Evolutionary conservation across 2,797 vertebrate species (phyloP).

Genomic region (Poecile montanus): DNA sequence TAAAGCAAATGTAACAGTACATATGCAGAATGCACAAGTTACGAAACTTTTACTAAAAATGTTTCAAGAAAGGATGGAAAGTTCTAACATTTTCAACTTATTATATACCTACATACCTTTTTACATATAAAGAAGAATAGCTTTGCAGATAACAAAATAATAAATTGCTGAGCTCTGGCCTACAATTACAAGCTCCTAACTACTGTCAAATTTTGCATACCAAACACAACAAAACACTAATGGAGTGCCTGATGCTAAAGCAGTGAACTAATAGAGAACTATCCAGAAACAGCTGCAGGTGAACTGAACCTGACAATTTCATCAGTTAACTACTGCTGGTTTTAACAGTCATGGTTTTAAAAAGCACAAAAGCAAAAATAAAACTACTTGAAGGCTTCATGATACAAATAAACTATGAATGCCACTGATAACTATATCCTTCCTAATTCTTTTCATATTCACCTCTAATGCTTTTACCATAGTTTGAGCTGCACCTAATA

Average conservation of each 20-base stretch:
- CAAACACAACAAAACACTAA: not conserved
- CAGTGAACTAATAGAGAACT: not conserved
- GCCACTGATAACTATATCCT: not conserved
- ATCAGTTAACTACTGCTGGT: not conserved
- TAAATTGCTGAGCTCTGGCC: not conserved
- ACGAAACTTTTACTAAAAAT: not conserved
- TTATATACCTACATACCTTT: not conserved
- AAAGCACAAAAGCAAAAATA: not conserved
- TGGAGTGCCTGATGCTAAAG: not conserved
- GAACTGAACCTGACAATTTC: not conserved
- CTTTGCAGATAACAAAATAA: not conserved
- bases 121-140: not conserved
- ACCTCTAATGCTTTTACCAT: not conserved
- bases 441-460: not conserved
- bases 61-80: not conserved
- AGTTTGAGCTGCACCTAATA: not conserved
- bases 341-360: not conserved
- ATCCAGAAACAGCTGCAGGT: not conserved
- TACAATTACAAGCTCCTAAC: not conserved
- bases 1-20: not conserved
- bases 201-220: not conserved
- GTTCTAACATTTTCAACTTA: not conserved
- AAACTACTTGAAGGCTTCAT: not conserved
- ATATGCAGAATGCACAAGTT: not conserved
- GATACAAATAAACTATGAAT: not conserved